Conservation (phyloP, 2,113 vertebrate species). For the Nerophis ophidion region DNA sequence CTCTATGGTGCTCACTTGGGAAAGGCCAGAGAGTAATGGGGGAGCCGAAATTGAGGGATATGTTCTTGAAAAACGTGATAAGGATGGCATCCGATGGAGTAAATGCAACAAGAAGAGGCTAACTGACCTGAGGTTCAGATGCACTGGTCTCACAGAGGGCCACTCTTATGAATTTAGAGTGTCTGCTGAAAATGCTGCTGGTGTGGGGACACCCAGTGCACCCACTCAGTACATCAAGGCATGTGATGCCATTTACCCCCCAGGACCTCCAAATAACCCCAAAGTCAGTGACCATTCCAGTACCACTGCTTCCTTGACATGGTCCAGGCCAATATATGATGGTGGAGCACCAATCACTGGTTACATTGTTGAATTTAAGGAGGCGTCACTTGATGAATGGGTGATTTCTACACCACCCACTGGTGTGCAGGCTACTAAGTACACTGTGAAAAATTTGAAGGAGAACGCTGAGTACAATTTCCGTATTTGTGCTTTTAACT, state of each 20-base stretch:
- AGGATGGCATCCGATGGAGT: conserved; percentile 91
- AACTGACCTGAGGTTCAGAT: conserved; percentile 85
- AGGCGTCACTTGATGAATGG: conserved; percentile 87
- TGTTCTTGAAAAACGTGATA: conserved; percentile 95
- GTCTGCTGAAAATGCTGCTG: conserved; percentile 95
- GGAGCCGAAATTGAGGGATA: conserved; percentile 94
- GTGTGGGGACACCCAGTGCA: conserved; percentile 84
- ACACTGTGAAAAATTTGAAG: conserved; percentile 87
- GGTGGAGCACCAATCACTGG: conserved; percentile 87
- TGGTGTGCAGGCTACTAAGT: conserved; percentile 82
- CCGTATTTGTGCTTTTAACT: conserved; percentile 90
- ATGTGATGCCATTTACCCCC: conserved; percentile 88
- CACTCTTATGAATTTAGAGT: conserved; percentile 95
- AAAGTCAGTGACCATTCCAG: conserved; percentile 91
- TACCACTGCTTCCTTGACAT: conserved; percentile 86
- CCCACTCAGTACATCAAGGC: conserved; percentile 87
- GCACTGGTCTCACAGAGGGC: conserved; percentile 84
- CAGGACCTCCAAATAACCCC: conserved; percentile 89
- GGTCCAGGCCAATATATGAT: conserved; percentile 95
- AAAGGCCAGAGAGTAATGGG: conserved; percentile 85
- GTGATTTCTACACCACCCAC: conserved; percentile 79
- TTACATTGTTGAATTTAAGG: conserved; percentile 88
- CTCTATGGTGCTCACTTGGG: conserved; percentile 91
- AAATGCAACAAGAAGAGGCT: conserved; percentile 96
- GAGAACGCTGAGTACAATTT: conserved; percentile 95